These are phyloP conservation scores for Rhynchopsitta pachyrhyncha DNA, from an alignment of 2,113 vertebrate genomes.

Conservation along the genomic window DNA sequence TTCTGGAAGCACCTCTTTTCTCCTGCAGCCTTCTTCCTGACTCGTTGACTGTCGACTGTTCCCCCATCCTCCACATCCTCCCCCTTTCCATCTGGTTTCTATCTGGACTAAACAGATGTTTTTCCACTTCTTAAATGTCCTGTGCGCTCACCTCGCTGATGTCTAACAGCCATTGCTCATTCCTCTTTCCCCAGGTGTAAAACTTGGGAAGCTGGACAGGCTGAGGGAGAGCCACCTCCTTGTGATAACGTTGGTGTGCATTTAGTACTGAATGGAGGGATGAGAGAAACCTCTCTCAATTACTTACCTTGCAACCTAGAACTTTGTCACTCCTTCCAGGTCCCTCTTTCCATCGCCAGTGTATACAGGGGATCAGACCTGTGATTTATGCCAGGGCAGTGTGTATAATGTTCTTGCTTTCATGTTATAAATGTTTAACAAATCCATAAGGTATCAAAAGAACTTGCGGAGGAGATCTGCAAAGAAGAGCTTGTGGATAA, in stretches of 20 bases:
- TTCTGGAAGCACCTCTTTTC: slow-evolving; percentile 9
- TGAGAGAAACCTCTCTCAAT: neutral
- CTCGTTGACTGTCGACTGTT: neutral
- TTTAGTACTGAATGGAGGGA: slow-evolving; percentile 2
- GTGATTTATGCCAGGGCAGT: slow-evolving; percentile 49
- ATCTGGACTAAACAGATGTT: slow-evolving; percentile 76
- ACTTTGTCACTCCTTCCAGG: neutral
- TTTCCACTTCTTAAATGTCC: slow-evolving; percentile 74
- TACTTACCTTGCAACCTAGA: slow-evolving; percentile 46
- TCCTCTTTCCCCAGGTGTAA: slow-evolving; percentile 69
- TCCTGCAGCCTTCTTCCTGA: slow-evolving; percentile 69
- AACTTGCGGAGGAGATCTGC: slow-evolving; percentile 20
- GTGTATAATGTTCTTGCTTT: slow-evolving; percentile 35
- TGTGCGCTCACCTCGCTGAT: slow-evolving; percentile 63
- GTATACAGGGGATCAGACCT: slow-evolving; percentile 26
- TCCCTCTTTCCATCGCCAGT: neutral
- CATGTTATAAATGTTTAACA: slow-evolving; percentile 67
- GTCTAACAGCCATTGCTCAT: slow-evolving; percentile 39
- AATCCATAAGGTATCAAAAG: slow-evolving; percentile 51
- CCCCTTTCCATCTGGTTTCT: slow-evolving; percentile 75
- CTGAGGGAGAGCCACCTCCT: neutral
- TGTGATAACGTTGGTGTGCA: neutral
- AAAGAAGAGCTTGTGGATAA: neutral
- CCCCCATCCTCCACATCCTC: neutral
- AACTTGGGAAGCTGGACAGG: slow-evolving; percentile 33